Base-by-base conservation (phyloP, 1,140 invertebrate genomes). In the Drosophila micromelanica region DNA sequence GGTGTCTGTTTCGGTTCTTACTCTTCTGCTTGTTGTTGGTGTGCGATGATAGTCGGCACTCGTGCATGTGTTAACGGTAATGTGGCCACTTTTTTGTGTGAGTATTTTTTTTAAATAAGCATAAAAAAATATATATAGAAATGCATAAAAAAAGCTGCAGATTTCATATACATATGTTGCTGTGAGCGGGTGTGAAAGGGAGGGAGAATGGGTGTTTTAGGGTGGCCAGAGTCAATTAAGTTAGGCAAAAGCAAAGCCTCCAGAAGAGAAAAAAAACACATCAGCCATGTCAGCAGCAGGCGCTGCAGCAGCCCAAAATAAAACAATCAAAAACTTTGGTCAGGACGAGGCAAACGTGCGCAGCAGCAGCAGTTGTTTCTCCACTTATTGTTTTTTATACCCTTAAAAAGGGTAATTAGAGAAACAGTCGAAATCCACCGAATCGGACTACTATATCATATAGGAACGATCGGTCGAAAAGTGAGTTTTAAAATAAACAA, bases 21-120 rank as follows among this genome's bases (percentile, higher is more conserved):
- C 11, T 51, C 30, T 48, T 61, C 15, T 54, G 35, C n/a, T 45
- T 62, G 35, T 37, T 63, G 20, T 55, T 55, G 60, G 60, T 57
- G 17, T 72, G 62, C 35, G 52, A 30, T 67, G 69, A 78, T 78
- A 60, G 81, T 84, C 62, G 64, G 40, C 56, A 52, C 61, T 56
- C 70, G 48, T 48, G 67, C 79, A 43, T 69, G 35, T 37, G 8
- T 51, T 59, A 27, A 51, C 43, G 54, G 37, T 60, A 40, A 64
- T 73, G 62, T 27, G 56, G 46, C 37, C 57, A 62, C 69, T 77
- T 85, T 71, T 77, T 73, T 73, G 80, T 74, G 80, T 77, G 61
- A 65, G 59, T 52, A 45, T 80, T 74, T 73, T 59, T 74, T 78
- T 78, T 68, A 76, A 55, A 61, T 30, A 77, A 72, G 48, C 63